phyloP scores from a whole-genome alignment of 37 sponge, comb jelly and placozoan species.

The Amphimedon queenslandica region DNA sequence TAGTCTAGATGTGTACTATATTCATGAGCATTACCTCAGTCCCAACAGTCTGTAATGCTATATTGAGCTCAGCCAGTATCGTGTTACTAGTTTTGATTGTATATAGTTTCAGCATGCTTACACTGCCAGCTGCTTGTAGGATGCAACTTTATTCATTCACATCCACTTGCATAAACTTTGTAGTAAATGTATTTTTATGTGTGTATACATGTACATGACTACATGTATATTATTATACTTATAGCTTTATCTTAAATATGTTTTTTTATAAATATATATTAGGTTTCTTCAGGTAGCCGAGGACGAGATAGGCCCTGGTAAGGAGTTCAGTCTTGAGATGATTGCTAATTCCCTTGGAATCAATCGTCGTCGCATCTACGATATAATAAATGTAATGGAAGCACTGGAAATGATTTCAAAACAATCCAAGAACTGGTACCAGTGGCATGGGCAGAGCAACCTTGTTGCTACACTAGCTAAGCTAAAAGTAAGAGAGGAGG shows the following conservation, averaged over 20 bases:
- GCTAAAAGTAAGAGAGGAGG: conserved; percentile 58
- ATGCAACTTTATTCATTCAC: no score
- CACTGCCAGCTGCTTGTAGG: no score
- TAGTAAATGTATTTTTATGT: not conserved
- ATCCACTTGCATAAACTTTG: no score
- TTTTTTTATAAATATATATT: not conserved
- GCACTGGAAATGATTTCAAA: conserved; percentile 81
- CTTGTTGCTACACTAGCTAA: conserved; percentile 76
- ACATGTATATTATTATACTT: conserved; percentile 1
- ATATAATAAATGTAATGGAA: conserved; percentile 91
- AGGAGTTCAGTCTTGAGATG: conserved; percentile 65
- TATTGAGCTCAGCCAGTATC: no score
- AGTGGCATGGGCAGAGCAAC: conserved; percentile 61
- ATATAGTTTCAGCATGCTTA: no score
- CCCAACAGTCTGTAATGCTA: no score
- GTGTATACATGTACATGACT: not conserved
- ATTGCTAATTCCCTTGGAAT: conserved; percentile 57
- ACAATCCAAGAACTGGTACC: conserved; percentile 82
- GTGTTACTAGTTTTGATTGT: no score
- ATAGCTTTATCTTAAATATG: not conserved
- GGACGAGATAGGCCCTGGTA: conserved; percentile 44
- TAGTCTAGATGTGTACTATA: no score
- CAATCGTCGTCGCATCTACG: conserved; percentile 86
- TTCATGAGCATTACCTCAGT: no score
- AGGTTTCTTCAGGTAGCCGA: conserved; percentile 72